Base-by-base conservation (phyloP, 2,888 invertebrate genomes). In the Macaria notata region DNA sequence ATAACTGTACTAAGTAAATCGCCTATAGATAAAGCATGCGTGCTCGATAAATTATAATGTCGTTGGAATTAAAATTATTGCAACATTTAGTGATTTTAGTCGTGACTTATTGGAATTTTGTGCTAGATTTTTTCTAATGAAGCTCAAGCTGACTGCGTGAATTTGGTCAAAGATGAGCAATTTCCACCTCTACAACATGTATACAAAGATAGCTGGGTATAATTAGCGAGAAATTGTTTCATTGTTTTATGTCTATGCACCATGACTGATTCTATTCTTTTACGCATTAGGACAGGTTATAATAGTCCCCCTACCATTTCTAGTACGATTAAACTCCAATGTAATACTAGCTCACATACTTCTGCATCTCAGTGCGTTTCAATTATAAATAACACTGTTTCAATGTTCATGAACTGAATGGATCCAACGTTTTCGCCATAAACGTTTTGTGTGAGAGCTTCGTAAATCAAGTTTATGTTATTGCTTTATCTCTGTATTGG, bases 11-110 rank as follows among this genome's bases (percentile, higher is more conserved):
- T 56, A 63, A 63, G 59, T 67, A 68, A 65, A 64, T 56, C 64
- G 46, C 54, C 49, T 54, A 31, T 42, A 65, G 65, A 71, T 67
- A 70, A 56, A 56, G 59, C 65, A 67, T 62, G 64, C 62, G 46
- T 29, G 31, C 46, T 44, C 48, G 54, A 59, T 60, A 43, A 54
- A 46, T 59, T 56, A 50, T 54, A 54, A 46, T 57, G 54, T 42
- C 49, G 52, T 42, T 9, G 41, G 42, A 46, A 49, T 41, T 39
- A 45, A 46, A 29, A 4, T 41, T 36, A 36, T 36, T 42, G n/a
- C 41, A 3, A n/a, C 42, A 36, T 42, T 39, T 7, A 39, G 31
- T 31, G 3, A 39, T 8, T 39, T 31, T 39, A 5, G 33, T 7
- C 29, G 33, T 49, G 45, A 31, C 31, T 42, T 41, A 30, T 19